Evolutionary conservation across 2,888 invertebrate species (phyloP).

Genomic region (Papilio gigon): DNA sequence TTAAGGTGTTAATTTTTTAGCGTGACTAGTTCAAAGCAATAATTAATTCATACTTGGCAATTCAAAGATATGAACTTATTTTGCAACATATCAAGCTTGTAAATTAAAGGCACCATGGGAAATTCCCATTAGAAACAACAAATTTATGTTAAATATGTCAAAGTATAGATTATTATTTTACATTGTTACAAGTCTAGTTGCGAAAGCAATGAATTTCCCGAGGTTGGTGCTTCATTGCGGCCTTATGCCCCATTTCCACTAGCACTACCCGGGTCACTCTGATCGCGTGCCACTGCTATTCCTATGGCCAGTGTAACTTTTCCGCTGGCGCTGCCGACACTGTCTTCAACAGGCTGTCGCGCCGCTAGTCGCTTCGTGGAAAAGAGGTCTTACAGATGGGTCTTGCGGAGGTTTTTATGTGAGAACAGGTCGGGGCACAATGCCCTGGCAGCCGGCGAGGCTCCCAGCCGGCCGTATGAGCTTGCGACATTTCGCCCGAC

Average conservation of each 20-base stretch:
- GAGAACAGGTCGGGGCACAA: slow-evolving; percentile 72
- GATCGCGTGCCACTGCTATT: no score
- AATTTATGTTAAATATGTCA: neutral
- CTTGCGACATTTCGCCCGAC: slow-evolving; percentile 67
- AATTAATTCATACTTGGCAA: neutral
- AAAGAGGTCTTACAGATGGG: slow-evolving; percentile 56
- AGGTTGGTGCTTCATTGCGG: neutral
- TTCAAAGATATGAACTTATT: neutral
- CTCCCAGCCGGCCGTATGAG: slow-evolving; percentile 73
- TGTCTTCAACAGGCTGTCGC: no score
- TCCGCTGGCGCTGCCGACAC: slow-evolving; percentile 53
- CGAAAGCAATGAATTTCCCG: slow-evolving; percentile 57
- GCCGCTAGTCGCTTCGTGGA: slow-evolving; percentile 41
- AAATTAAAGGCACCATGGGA: slow-evolving; percentile 11
- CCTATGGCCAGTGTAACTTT: no score
- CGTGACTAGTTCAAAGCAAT: neutral
- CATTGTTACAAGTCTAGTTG: slow-evolving; percentile 44
- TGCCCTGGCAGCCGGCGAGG: slow-evolving; percentile 46
- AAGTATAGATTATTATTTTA: slow-evolving; percentile 11
- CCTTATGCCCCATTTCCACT: neutral
- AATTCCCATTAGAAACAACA: neutral
- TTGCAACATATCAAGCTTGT: neutral
- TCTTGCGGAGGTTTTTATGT: slow-evolving; percentile 69
- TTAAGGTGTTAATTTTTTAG: neutral
- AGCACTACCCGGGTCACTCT: neutral